These are phyloP conservation scores for Pseudococcus longispinus DNA, from an alignment of 2,888 invertebrate species.

Conservation along the genomic window DNA sequence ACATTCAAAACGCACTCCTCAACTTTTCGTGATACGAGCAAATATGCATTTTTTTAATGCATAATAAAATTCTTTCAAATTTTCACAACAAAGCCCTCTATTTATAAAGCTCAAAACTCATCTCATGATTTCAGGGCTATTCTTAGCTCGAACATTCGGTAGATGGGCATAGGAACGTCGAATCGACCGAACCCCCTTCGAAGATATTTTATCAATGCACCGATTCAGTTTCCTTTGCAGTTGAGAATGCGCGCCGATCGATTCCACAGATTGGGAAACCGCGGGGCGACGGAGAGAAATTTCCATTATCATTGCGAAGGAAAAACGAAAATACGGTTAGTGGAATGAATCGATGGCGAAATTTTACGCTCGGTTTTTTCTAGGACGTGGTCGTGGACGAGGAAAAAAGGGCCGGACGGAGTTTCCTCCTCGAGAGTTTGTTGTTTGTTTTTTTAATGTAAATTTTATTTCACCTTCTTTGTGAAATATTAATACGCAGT, in stretches of 20 bases:
- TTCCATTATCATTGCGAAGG: not conserved
- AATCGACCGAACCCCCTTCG: too few relatives aligned
- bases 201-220: not conserved
- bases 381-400: not conserved
- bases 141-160: too few relatives aligned
- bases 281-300: not conserved
- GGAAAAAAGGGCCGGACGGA: not conserved
- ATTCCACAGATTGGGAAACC: not conserved
- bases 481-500: not conserved
- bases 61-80: not conserved
- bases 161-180: not conserved
- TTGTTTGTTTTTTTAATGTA: not conserved
- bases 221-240: not conserved
- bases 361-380: not conserved
- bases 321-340: not conserved
- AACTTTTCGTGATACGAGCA: not conserved
- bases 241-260: slow-evolving; percentile 4
- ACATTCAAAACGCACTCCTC: not conserved
- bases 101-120: too few relatives aligned
- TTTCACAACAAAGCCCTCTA: too few relatives aligned
- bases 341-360: not conserved
- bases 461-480: not conserved
- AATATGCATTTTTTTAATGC: not conserved
- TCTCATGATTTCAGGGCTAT: too few relatives aligned
- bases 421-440: not conserved